Evolutionary conservation across 2,888 invertebrate species (phyloP), one percentile per base, ranked within the genome.

Genomic region (Epistrophe grossulariae): DNA sequence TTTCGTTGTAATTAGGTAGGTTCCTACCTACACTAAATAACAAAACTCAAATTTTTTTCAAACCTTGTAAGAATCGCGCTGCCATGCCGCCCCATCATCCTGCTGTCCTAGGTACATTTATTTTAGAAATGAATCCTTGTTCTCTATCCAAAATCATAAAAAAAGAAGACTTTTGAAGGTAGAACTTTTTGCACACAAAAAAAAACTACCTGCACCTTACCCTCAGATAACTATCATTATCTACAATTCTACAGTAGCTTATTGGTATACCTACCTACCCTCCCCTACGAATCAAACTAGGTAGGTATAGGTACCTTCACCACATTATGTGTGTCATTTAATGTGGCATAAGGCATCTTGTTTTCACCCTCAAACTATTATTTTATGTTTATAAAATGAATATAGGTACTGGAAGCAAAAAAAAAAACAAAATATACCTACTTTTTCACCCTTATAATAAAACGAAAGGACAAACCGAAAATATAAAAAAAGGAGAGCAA

Each of bases 251-350:
- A 64, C 28, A 24, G 3, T 24, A 24, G 24, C 2, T n/a, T 28
- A 64, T 45, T 70, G 24, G 24, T 24, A n/a, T 11, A 40, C 4
- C 11, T 6, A 17, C 17, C n/a, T n/a, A 48, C 28, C 35, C 28
- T 50, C 50, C 9, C 43, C 57, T 55, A 43, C 48, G 57, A 28
- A 24, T 31, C 10, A 81, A 70, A 85, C 64, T 68, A 79, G 50
- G 8, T 10, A 31, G 31, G 11, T n/a, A n/a, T n/a, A n/a, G n/a
- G n/a, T n/a, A n/a, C n/a, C n/a, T 24, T 60, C 48, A 40, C 40
- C 38, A 40, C 78, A 82, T 57, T 82, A 82, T 87, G 79, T 87
- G 87, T 87, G 87, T 83, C 87, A 87, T 76, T 82, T 79, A 79
- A 79, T 83, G 68, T 82, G 79, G 70, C 55, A 72, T n/a, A 19